A percentile compares a stretch with the other conserved stretches of the same genome.
phyloP scores from a whole-genome alignment of 35 echinoderm and acorn worm genomes.

The Lytechinus pictus region DNA sequence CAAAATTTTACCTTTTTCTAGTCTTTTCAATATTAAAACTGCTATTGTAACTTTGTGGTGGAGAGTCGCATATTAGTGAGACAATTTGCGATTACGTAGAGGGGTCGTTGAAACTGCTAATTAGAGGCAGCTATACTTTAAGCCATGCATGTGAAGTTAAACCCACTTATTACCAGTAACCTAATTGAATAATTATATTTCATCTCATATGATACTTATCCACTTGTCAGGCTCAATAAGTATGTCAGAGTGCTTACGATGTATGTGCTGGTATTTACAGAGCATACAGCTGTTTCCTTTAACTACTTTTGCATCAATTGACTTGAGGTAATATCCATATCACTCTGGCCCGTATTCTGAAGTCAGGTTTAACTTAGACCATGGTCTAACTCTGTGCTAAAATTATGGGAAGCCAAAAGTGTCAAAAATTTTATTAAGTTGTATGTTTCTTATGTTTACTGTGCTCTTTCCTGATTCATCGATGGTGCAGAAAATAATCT shows the following conservation, averaged over 20 bases:
- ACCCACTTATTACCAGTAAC: neutral
- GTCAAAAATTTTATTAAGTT: too few relatives aligned
- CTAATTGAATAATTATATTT: neutral
- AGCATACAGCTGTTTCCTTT: neutral
- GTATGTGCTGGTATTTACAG: neutral
- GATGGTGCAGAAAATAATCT: too few relatives aligned
- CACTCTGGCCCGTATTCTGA: too few relatives aligned
- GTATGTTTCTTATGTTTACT: too few relatives aligned
- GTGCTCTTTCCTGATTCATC: too few relatives aligned
- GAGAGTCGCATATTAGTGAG: neutral
- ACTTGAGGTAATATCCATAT: too few relatives aligned
- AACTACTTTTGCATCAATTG: too few relatives aligned
- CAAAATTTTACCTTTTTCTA: too few relatives aligned
- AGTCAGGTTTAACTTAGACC: too few relatives aligned
- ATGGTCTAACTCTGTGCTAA: too few relatives aligned
- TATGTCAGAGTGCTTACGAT: neutral
- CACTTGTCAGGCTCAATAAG: neutral
- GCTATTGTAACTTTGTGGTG: neutral
- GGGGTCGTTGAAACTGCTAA: neutral
- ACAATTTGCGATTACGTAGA: neutral
- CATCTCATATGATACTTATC: neutral
- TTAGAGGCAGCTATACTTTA: neutral
- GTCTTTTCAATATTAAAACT: too few relatives aligned
- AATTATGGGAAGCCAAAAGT: too few relatives aligned
- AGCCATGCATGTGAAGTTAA: neutral